Conservation (phyloP, 2,797 vertebrate species). For the Smutsia temminckii region DNA sequence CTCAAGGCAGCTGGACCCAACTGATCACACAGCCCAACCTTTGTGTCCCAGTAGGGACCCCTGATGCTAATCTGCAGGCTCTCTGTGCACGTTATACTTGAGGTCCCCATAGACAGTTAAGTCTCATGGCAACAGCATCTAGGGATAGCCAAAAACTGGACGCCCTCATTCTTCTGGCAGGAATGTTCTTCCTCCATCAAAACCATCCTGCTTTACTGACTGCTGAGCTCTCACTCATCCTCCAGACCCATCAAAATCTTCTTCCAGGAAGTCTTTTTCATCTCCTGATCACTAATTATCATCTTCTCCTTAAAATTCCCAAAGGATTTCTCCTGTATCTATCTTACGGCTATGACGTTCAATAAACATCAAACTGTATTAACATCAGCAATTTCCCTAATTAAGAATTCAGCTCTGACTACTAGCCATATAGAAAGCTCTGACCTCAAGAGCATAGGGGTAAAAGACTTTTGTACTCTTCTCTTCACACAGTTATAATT, state of each 20-base stretch:
- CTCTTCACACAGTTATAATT: slow-evolving; percentile 22
- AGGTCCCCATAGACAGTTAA: not conserved
- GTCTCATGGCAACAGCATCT: not conserved
- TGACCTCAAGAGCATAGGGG: not conserved
- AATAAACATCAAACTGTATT: slow-evolving; percentile 14
- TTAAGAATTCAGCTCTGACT: slow-evolving; percentile 3
- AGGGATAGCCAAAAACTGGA: not conserved
- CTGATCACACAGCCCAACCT: not conserved
- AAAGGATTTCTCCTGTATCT: not conserved
- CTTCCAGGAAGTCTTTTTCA: not conserved
- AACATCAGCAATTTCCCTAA: not conserved
- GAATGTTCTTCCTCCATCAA: not conserved
- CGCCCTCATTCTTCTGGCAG: not conserved
- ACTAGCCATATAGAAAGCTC: not conserved
- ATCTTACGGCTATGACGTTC: not conserved
- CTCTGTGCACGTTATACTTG: not conserved
- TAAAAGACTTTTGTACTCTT: not conserved
- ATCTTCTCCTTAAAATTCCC: not conserved
- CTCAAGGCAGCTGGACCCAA: not conserved
- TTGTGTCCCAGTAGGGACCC: not conserved
- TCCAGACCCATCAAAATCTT: not conserved
- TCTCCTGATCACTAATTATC: not conserved
- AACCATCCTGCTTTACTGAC: not conserved
- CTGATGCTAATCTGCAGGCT: not conserved
- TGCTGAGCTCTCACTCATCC: not conserved